Base-by-base conservation (phyloP, 2,113 vertebrate genomes). In the Caranx ignobilis region DNA sequence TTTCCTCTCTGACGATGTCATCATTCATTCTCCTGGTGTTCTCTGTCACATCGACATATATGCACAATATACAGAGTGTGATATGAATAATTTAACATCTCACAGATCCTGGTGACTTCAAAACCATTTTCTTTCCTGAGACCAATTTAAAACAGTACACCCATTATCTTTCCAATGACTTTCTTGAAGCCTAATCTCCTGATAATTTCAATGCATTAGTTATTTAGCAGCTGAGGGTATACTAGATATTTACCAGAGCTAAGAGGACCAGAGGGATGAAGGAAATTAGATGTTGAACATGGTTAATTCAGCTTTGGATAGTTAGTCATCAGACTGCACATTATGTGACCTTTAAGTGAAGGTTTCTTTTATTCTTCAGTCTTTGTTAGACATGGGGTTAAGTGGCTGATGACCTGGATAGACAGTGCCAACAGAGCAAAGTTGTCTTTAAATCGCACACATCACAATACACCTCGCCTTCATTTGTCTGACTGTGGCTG, bases 41-140 rank as follows among this genome's bases (percentile, higher is more conserved):
- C 2, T 6, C 48, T 37, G 12, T 56, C 56, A 45, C 18, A 32
- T 6, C 31, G 11, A 56, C 72, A 48, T 56, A 45, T 21, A 31
- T n/a, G 6, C 8, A 21, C 15, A 31, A 10, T 45, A 54, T 41
- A 12, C 21, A 15, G 18, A 8, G 16, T 4, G 12, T 62, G 11
- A 2, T 5, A 48, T 79, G 55, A 83, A 81, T 87, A 79, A 84
- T 68, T 34, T 4, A 82, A 39, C 13, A 37, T 59, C 21, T 39
- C 43, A 21, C 45, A 64, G 37, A 7, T 55, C 2, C 5, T 54
- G 13, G 70, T 77, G 55, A 71, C 35, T 32, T 76, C 31, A 48
- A 73, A 60, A 26, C 11, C 10, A 10, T 9, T 19, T 15, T n/a
- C 6, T 26, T n/a, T 41, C 66, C 32, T 71, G 56, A 55, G 70